Evolutionary conservation across 2,888 invertebrate genomes (phyloP).

Genomic region (Troides aeacus): DNA sequence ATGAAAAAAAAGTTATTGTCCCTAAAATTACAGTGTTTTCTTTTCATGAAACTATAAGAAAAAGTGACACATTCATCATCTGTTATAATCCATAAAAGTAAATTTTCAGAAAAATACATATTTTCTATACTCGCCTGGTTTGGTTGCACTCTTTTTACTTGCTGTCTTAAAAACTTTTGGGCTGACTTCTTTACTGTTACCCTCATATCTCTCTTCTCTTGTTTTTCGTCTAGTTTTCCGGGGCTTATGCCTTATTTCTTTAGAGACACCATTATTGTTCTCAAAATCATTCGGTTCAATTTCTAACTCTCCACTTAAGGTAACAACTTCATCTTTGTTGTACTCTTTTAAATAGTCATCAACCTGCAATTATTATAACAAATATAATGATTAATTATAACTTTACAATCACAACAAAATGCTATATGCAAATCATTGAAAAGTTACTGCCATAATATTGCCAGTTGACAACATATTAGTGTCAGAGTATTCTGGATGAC

Average conservation of each 20-base stretch:
- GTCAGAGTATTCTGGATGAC: too few species aligned
- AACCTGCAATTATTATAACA: conserved; percentile 49
- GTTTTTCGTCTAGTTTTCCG: conserved; percentile 68
- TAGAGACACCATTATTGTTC: conserved; percentile 67
- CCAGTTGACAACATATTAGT: too few species aligned
- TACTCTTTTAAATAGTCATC: conserved; percentile 77
- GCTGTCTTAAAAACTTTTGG: conserved; percentile 72
- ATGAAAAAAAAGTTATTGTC: too few species aligned
- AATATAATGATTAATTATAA: neutral
- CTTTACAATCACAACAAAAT: neutral
- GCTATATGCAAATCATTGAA: too few species aligned
- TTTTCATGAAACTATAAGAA: too few species aligned
- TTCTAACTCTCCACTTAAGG: conserved; percentile 74
- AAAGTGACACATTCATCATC: too few species aligned
- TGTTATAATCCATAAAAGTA: too few species aligned
- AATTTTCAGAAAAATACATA: too few species aligned
- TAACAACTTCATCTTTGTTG: conserved; percentile 74
- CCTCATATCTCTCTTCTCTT: conserved; percentile 65
- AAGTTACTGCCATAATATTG: too few species aligned
- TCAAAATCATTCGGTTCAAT: conserved; percentile 72
- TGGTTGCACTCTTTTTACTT: conserved; percentile 51
- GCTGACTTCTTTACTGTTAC: conserved; percentile 66
- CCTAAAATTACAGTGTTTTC: too few species aligned
- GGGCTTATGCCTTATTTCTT: conserved; percentile 66
- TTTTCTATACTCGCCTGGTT: conserved; percentile 50